These are phyloP conservation scores for Dicycla oo DNA, from an alignment of 2,888 invertebrate genomes.

Conservation along the genomic window DNA sequence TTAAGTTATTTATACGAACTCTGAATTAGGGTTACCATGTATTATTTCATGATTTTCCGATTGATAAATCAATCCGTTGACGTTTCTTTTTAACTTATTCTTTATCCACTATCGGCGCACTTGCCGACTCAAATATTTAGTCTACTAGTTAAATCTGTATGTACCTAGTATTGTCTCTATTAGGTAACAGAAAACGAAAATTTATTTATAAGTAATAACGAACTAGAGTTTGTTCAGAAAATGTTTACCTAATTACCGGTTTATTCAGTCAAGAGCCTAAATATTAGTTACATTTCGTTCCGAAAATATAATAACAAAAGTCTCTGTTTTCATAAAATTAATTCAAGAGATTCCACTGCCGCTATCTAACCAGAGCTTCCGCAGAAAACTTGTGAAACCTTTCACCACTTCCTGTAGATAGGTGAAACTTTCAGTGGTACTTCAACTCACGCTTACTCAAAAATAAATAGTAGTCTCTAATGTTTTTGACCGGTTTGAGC, in stretches of 20 bases:
- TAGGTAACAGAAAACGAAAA: neutral
- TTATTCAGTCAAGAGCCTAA: neutral
- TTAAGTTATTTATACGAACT: constrained; percentile 62
- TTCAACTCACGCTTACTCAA: neutral
- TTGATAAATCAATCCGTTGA: constrained; percentile 16
- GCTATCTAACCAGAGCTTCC: neutral
- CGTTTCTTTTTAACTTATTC: constrained; percentile 10
- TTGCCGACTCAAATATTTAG: constrained; percentile 23
- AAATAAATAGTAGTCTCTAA: too few species aligned
- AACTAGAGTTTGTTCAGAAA: neutral
- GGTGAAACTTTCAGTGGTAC: neutral
- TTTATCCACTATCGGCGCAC: constrained; percentile 6
- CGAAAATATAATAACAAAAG: neutral
- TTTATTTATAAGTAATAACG: too few species aligned
- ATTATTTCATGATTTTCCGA: constrained; percentile 6
- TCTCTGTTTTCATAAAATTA: neutral
- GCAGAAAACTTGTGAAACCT: neutral
- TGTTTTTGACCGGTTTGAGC: too few species aligned
- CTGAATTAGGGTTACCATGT: constrained; percentile 50
- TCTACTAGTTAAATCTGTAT: constrained; percentile 14
- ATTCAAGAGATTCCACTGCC: neutral
- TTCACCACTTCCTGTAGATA: neutral
- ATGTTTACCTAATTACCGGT: too few species aligned
- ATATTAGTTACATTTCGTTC: neutral
- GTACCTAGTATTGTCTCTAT: neutral